Conservation (phyloP, 2,888 invertebrate genomes). For the Reticulitermes lucifugus region DNA sequence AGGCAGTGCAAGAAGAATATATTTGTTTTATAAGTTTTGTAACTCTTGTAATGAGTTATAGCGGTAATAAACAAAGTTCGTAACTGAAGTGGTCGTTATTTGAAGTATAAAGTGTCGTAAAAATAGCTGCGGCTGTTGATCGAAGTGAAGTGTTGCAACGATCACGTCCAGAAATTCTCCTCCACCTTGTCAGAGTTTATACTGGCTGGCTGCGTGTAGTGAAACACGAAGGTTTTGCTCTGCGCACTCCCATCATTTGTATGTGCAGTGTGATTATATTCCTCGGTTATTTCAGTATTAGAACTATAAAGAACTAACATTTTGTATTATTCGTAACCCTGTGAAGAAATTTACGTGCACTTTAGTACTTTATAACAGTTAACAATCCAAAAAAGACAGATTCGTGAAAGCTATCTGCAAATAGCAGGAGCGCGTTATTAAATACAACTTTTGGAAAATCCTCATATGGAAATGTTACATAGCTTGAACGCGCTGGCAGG, state of each 20-base stretch:
- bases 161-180: background rate
- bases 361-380: background rate
- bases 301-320: background rate
- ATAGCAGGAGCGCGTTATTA: background rate
- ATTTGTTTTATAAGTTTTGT: background rate
- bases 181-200: background rate
- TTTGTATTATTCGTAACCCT: background rate
- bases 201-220: background rate
- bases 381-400: no score
- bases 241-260: background rate
- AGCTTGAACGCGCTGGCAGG: slow-evolving; percentile 90
- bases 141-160: background rate
- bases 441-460: background rate
- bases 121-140: background rate
- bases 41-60: background rate
- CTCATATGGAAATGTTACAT: slow-evolving; percentile 75
- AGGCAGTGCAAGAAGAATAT: background rate
- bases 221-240: background rate
- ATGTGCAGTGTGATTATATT: background rate
- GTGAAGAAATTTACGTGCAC: background rate
- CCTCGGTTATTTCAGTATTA: background rate
- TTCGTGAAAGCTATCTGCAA: background rate
- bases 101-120: background rate
- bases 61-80: background rate
- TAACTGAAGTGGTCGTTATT: background rate